A percentile compares a stretch with the other conserved stretches of the same genome.
These are phyloP conservation scores for Syngnathus rostellatus DNA, from an alignment of 2,797 vertebrate species.

Conservation along the genomic window DNA sequence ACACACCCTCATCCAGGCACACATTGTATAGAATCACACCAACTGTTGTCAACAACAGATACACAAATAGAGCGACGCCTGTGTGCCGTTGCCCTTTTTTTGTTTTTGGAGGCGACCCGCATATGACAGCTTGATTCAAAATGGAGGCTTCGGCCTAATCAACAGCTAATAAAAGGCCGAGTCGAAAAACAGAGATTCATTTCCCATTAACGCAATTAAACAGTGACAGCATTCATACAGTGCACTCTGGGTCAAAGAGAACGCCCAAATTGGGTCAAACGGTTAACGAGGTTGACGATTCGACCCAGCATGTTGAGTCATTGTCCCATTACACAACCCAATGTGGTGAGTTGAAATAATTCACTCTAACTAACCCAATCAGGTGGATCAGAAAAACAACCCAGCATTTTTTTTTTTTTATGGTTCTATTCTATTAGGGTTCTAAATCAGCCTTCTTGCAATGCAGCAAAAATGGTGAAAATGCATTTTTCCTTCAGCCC, in stretches of 20 bases:
- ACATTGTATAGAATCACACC: background rate
- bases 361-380: no score
- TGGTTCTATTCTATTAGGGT: background rate
- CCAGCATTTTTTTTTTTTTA: background rate
- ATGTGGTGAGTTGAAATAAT: no score
- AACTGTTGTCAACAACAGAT: conserved; percentile 1
- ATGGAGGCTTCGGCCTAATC: conserved; percentile 3
- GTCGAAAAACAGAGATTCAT: background rate
- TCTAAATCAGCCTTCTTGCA: no score
- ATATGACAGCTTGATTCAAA: conserved; percentile 14
- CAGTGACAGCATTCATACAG: no score
- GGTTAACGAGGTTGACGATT: no score
- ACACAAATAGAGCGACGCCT: background rate
- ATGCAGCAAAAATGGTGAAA: no score
- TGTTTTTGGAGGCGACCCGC: background rate
- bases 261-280: no score
- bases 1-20: conserved; percentile 8
- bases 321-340: no score
- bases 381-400: no score
- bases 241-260: no score
- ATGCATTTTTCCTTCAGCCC: no score
- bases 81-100: background rate
- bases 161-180: conserved; percentile 3
- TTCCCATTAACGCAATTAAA: background rate
- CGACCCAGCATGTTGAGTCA: no score